phyloP scores from a whole-genome alignment of 1,140 invertebrate genomes.

The Drosophila pruinosa region DNA sequence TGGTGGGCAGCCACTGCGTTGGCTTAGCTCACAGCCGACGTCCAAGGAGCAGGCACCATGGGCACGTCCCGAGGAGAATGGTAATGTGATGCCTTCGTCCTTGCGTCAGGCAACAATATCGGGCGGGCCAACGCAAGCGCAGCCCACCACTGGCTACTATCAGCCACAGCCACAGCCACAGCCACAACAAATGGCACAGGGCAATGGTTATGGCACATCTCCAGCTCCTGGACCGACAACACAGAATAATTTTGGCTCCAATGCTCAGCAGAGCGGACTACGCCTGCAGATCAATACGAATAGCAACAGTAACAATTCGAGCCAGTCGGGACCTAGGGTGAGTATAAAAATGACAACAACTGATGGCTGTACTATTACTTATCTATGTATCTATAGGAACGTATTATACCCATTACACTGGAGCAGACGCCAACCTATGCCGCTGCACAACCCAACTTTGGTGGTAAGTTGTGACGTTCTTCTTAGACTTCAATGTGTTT shows the following conservation, averaged over 20 bases:
- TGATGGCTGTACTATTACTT: neutral
- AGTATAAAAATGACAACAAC: neutral
- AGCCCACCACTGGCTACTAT: slow-evolving; percentile 37
- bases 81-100: slow-evolving; percentile 73
- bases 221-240: slow-evolving; percentile 1
- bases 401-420: slow-evolving; percentile 84
- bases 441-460: slow-evolving; percentile 73
- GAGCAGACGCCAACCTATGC: slow-evolving; percentile 82
- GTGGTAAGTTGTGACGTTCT: slow-evolving; percentile 54
- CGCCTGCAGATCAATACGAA: slow-evolving; percentile 75
- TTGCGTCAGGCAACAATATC: slow-evolving; percentile 46
- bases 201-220: slow-evolving; percentile 53
- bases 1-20: slow-evolving; percentile 58
- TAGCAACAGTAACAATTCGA: slow-evolving; percentile 52
- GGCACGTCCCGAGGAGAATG: slow-evolving; percentile 76
- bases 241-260: slow-evolving; percentile 68
- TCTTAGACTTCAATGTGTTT: slow-evolving; percentile 16
- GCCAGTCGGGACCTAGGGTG: slow-evolving; percentile 70
- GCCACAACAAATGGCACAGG: slow-evolving; percentile 38
- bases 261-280: slow-evolving; percentile 53
- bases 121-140: slow-evolving; percentile 9
- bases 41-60: slow-evolving; percentile 74
- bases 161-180: slow-evolving; percentile 38
- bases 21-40: slow-evolving; percentile 69
- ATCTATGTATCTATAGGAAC: slow-evolving; percentile 53